phyloP scores from a whole-genome alignment of 2,888 invertebrate species.

The Sceliomorpha sp. region DNA sequence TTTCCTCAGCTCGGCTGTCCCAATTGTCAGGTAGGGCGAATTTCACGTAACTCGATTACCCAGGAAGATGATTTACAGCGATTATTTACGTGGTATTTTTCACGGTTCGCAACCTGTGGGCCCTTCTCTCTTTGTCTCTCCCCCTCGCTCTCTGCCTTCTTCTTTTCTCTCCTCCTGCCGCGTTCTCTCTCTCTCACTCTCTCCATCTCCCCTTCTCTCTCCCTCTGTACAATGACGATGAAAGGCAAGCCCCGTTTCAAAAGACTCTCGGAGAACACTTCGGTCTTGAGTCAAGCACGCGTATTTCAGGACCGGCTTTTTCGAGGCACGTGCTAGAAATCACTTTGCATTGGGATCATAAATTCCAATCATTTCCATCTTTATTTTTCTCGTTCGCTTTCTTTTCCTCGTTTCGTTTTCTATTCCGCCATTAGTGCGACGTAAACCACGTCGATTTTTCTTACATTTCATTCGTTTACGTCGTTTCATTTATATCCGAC shows the following conservation, averaged over 20 bases:
- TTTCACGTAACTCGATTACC: conserved; percentile 45
- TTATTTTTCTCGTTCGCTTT: conserved; percentile 33
- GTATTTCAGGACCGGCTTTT: conserved; percentile 40
- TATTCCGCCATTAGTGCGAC: conserved; percentile 3
- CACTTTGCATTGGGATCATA: conserved; percentile 45
- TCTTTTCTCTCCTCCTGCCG: too few species aligned
- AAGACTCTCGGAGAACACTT: conserved; percentile 31
- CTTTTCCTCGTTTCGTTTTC: conserved; percentile 30
- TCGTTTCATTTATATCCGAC: too few species aligned
- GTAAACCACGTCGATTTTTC: too few species aligned
- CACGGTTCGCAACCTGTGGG: conserved; percentile 28
- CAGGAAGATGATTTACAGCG: conserved; percentile 34
- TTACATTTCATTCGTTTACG: too few species aligned
- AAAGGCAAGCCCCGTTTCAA: conserved; percentile 40
- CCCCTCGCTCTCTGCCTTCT: too few species aligned
- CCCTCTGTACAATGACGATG: conserved; percentile 27
- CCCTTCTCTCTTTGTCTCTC: too few species aligned
- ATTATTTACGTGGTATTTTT: conserved; percentile 50
- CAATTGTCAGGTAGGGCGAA: conserved; percentile 45
- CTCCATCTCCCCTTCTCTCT: not conserved
- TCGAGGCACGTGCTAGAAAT: conserved; percentile 52
- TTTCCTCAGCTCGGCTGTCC: conserved; percentile 16
- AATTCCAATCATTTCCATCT: conserved; percentile 44
- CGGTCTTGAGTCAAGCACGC: conserved; percentile 42
- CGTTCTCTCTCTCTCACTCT: too few species aligned